Evolutionary conservation across 2,888 invertebrate species (phyloP), one percentile per base, ranked within the genome.

Genomic region (Phalera bucephala): DNA sequence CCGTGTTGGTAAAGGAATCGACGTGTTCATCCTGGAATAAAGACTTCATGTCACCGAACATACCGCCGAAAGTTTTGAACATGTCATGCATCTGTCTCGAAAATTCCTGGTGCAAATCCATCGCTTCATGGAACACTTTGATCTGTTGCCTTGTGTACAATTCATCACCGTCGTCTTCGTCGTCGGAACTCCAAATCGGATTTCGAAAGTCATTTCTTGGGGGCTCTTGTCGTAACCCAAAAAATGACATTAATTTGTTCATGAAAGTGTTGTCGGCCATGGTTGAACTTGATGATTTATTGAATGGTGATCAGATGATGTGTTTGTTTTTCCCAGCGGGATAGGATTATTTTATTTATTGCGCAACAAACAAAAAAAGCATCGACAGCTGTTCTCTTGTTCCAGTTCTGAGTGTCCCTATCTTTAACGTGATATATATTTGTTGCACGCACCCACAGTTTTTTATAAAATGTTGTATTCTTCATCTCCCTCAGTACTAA

Each of bases 141-240:
- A 75, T 69, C 14, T 67, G 64, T 5, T 79, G 68, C 47, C 75
- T 75, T 6, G 77, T 64, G 45, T 84, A 88, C 9, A 88, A 66
- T 46, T 88, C 88, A 48, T 87, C 87, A 2, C 72, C 84, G 22
- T 81, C 81, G 41, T 87, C 88, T 49, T 87, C 87, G 43, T 87
- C 87, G 40, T 87, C 87, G 3, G 82, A 78, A 33, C 76, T 80
- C 88, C 89, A 88, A 52, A 89, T 86, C 2, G 89, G 89, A 55
- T 89, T 89, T 31, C 89, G 77, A 54, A 89, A 89, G 50, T 88
- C 86, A 44, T 86, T 89, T 53, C 68, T 65, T 13, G 84, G 86
- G 21, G 79, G 73, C 33, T 80, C 72, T 29, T 65, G 61, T 14
- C 56, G 56, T 19, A 85, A 23, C 14, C 88, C 88, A 36, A 89